Evolutionary conservation across 2,113 vertebrate species (phyloP).

Genomic region (Epinephelus cyanopodus): DNA sequence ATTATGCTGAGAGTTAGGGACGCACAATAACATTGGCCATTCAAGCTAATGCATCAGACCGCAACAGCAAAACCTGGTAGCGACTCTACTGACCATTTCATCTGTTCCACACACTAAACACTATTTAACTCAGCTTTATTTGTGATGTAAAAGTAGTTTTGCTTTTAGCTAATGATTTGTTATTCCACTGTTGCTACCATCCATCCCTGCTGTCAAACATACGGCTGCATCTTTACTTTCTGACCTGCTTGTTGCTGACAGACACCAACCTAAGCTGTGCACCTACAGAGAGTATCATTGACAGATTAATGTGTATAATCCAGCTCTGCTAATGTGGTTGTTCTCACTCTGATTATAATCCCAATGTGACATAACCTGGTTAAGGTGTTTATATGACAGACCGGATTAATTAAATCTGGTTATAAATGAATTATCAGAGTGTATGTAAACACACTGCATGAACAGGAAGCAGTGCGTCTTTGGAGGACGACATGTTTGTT

Average conservation of each 20-base stretch:
- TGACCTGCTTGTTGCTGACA: not conserved
- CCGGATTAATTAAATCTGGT: not conserved
- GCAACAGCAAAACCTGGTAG: no score
- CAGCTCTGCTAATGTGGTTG: slow-evolving; percentile 9
- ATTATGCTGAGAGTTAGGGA: no score
- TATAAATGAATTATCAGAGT: not conserved
- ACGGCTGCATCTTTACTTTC: not conserved
- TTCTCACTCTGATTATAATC: slow-evolving; percentile 2
- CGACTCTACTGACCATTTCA: no score
- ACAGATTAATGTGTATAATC: slow-evolving; percentile 9
- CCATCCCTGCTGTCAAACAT: not conserved
- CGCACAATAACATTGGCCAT: no score
- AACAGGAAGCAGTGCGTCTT: not conserved
- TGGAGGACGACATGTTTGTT: not conserved
- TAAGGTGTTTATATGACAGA: not conserved
- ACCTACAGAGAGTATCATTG: not conserved
- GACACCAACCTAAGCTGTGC: not conserved
- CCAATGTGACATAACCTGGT: not conserved
- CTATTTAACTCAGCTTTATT: no score
- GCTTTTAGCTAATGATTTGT: no score
- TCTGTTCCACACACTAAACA: no score
- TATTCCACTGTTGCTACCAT: not conserved
- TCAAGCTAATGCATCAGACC: no score
- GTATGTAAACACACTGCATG: not conserved
- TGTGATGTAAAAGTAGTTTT: no score